phyloP scores from a whole-genome alignment of 2,113 vertebrate genomes.

The Peromyscus leucopus region DNA sequence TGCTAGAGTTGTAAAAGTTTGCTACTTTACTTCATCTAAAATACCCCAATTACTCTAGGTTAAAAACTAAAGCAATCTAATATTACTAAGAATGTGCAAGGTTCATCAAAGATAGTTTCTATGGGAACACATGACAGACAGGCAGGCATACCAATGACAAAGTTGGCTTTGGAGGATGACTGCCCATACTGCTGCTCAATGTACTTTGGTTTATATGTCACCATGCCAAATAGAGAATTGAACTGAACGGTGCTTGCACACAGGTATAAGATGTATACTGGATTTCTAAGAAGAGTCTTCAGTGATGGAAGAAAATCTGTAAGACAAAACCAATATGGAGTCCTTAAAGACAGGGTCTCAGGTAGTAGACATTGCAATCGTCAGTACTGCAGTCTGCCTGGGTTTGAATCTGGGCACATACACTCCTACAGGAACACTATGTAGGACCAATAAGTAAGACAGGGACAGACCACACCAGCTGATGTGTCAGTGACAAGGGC shows the following conservation, averaged over 20 bases:
- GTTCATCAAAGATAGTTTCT: background rate
- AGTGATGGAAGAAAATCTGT: conserved; percentile 94
- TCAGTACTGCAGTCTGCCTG: background rate
- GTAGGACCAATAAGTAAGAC: background rate
- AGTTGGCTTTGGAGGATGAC: conserved; percentile 94
- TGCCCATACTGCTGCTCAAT: conserved; percentile 97
- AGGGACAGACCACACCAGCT: background rate
- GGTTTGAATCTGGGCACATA: background rate
- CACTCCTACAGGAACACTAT: background rate
- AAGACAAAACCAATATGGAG: conserved; percentile 72
- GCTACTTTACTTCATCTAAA: conserved; percentile 4
- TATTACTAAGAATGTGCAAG: background rate
- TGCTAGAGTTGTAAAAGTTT: background rate
- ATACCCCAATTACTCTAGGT: background rate
- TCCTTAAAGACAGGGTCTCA: background rate
- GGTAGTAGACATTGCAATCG: background rate
- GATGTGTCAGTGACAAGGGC: background rate
- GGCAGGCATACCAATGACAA: conserved; percentile 92
- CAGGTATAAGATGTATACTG: conserved; percentile 92
- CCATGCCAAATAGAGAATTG: conserved; percentile 97
- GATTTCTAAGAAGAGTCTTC: conserved; percentile 92
- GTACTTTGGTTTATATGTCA: conserved; percentile 97
- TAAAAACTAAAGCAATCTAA: background rate
- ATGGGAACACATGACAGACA: background rate
- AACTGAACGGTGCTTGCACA: conserved; percentile 93